These are phyloP conservation scores for Daktulosphaira vitifoliae DNA, from an alignment of 1,140 invertebrate genomes.

Conservation along the genomic window DNA sequence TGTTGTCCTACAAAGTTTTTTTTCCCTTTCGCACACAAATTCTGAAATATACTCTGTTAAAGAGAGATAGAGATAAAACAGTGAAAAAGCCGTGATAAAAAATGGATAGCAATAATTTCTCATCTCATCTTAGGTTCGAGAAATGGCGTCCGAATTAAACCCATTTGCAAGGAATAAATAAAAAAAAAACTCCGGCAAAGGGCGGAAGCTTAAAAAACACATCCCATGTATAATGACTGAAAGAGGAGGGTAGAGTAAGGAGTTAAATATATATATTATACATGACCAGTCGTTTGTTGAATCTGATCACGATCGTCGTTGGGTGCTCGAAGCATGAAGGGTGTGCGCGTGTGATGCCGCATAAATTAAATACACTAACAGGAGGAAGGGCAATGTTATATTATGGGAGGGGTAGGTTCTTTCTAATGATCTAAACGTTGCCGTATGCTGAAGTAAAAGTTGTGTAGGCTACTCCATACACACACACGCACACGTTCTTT, in stretches of 20 bases:
- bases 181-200: conserved; percentile 7
- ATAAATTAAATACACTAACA: conserved; percentile 17
- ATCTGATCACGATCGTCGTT: conserved; percentile 30
- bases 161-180: conserved; percentile 7
- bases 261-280: conserved; percentile 8
- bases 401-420: background rate
- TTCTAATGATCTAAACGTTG: conserved; percentile 11
- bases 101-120: conserved; percentile 24
- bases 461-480: background rate
- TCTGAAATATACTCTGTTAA: conserved; percentile 19
- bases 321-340: conserved; percentile 20
- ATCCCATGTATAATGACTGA: background rate
- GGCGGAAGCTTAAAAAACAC: background rate
- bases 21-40: conserved; percentile 1
- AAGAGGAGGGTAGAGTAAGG: background rate
- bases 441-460: conserved; percentile 6
- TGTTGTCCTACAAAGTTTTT: conserved; percentile 9
- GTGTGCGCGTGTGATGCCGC: conserved; percentile 29
- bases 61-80: background rate
- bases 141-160: conserved; percentile 28
- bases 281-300: conserved; percentile 23
- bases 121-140: background rate
- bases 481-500: conserved; percentile 1
- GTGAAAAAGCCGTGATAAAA: background rate
- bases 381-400: background rate